These are phyloP conservation scores for Drosophila demipolita DNA, from an alignment of 2,888 invertebrate genomes.

Conservation along the genomic window DNA sequence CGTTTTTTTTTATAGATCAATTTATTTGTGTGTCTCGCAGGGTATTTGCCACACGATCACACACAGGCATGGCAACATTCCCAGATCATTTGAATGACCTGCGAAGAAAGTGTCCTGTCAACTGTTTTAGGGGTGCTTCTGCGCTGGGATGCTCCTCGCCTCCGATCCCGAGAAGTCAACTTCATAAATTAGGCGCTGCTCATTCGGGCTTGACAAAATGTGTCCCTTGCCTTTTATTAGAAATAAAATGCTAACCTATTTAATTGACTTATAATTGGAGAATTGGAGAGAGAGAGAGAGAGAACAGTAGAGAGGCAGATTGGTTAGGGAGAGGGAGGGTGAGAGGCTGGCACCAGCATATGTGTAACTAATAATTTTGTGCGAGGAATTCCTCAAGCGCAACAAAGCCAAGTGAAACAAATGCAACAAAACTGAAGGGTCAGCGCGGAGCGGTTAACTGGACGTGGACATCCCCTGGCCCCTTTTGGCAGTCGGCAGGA, in stretches of 20 bases:
- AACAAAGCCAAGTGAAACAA: conserved; percentile 60
- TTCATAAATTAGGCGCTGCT: conserved; percentile 69
- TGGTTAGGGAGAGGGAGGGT: conserved; percentile 1
- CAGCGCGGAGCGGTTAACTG: conserved; percentile 26
- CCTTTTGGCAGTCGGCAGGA: conserved; percentile 35
- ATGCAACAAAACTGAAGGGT: conserved; percentile 13
- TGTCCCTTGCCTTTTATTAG: conserved; percentile 74
- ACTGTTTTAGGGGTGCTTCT: conserved; percentile 28
- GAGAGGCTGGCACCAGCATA: conserved; percentile 60
- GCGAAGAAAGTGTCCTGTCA: conserved; percentile 37
- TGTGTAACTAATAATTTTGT: conserved; percentile 81
- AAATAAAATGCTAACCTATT: conserved; percentile 80
- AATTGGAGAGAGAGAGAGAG: conserved; percentile 14
- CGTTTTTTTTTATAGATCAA: background rate
- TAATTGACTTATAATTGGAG: conserved; percentile 83
- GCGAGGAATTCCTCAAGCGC: conserved; percentile 77
- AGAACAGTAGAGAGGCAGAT: background rate
- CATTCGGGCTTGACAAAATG: conserved; percentile 77
- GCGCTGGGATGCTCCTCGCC: conserved; percentile 32
- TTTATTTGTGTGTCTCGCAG: background rate
- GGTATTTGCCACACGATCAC: background rate
- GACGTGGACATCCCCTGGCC: conserved; percentile 19
- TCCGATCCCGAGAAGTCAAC: conserved; percentile 56
- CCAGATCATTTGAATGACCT: conserved; percentile 35
- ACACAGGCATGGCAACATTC: conserved; percentile 8